Conservation (phyloP, 2,113 vertebrate species). For the Microtus montanus region DNA sequence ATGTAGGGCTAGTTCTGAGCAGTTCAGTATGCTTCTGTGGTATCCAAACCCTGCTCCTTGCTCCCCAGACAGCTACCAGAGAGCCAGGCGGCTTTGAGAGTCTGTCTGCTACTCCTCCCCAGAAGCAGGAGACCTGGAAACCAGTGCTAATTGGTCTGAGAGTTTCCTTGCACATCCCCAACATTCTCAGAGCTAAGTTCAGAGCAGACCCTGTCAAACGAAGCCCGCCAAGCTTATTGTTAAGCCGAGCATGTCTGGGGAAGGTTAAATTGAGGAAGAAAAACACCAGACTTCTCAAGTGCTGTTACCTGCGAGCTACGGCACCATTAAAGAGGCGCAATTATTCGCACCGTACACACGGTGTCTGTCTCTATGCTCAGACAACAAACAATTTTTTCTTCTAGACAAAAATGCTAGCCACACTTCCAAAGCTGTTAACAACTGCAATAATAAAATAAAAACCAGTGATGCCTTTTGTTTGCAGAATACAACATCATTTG, state of each 20-base stretch:
- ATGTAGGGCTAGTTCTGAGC: background rate
- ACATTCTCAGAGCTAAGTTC: conserved; percentile 43
- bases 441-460: conserved; percentile 34
- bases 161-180: background rate
- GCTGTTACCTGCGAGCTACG: conserved; percentile 53
- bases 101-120: background rate
- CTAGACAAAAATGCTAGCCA: conserved; percentile 54
- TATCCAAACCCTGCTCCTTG: background rate
- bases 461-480: background rate
- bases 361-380: conserved; percentile 37
- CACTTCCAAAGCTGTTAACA: conserved; percentile 20
- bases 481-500: conserved; percentile 30
- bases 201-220: background rate
- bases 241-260: conserved; percentile 52
- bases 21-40: background rate
- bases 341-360: conserved; percentile 28
- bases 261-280: conserved; percentile 55
- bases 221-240: conserved; percentile 57
- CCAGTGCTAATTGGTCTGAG: conserved; percentile 42
- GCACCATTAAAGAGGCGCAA: conserved; percentile 17
- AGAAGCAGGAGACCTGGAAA: background rate
- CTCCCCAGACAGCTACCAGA: background rate
- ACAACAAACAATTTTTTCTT: conserved; percentile 50
- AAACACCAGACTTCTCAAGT: conserved; percentile 43
- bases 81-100: background rate